Percentiles rank a stretch among this genome's conserved stretches.
Conservation (phyloP, 2,797 vertebrate genomes). For the Thunnus albacares region DNA sequence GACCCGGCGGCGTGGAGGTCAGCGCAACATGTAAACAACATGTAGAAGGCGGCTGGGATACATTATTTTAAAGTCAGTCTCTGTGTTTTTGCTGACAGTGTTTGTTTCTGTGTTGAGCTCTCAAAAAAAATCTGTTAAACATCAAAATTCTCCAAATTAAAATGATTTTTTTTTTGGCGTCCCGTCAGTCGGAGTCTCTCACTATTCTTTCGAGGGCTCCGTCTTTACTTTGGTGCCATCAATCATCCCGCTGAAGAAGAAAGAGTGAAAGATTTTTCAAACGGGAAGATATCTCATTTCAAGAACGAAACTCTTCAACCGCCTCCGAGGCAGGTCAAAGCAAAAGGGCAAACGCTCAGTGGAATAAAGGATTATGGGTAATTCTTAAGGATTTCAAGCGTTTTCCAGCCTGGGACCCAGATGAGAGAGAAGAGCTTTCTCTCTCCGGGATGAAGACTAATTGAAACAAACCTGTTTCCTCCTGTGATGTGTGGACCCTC, state of each 20-base stretch:
- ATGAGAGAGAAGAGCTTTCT: slow-evolving; percentile 45
- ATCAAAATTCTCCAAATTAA: neutral
- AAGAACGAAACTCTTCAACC: slow-evolving; percentile 30
- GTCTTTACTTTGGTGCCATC: neutral
- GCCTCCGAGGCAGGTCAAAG: slow-evolving; percentile 43
- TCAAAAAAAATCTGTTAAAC: too few species aligned
- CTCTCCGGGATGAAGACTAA: slow-evolving; percentile 59
- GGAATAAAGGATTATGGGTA: slow-evolving; percentile 70
- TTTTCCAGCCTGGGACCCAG: slow-evolving; percentile 21
- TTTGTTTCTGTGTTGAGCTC: too few species aligned
- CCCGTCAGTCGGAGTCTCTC: too few species aligned
- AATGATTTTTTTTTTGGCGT: too few species aligned
- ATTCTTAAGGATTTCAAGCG: slow-evolving; percentile 54
- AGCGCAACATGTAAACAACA: too few species aligned
- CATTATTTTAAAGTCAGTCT: too few species aligned
- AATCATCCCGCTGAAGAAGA: slow-evolving; percentile 6
- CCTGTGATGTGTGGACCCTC: slow-evolving; percentile 27
- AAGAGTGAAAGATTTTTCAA: neutral
- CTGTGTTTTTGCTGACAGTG: too few species aligned
- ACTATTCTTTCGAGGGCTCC: neutral
- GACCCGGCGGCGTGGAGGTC: too few species aligned
- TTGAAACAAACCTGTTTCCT: slow-evolving; percentile 56
- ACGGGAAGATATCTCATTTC: slow-evolving; percentile 6
- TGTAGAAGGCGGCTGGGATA: too few species aligned
- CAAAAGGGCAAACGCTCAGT: slow-evolving; percentile 35